Conservation (phyloP, 2,113 vertebrate species). For the Oncorhynchus masou region DNA sequence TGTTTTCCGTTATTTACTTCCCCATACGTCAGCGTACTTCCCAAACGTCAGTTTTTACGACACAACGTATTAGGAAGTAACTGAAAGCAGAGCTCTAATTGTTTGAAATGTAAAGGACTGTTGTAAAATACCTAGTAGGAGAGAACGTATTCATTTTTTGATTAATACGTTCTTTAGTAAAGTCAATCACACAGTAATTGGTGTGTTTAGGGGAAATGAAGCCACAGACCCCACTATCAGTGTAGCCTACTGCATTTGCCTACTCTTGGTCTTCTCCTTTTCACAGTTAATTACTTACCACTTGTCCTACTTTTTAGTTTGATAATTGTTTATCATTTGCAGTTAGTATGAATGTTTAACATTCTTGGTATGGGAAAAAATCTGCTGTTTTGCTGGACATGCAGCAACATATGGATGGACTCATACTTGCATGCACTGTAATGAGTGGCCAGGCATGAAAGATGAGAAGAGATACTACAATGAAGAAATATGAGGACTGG, state of each 20-base stretch:
- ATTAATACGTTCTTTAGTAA: too few relatives aligned
- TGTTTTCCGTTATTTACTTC: conserved; percentile 51
- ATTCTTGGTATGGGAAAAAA: too few relatives aligned
- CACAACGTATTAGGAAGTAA: conserved; percentile 24
- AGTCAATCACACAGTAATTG: too few relatives aligned
- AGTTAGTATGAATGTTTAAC: neutral
- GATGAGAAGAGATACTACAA: conserved; percentile 36
- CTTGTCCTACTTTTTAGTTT: neutral
- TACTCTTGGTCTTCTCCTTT: too few relatives aligned
- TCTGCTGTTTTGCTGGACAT: conserved; percentile 13
- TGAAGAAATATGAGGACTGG: conserved; percentile 62
- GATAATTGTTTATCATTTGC: neutral
- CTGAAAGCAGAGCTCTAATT: conserved; percentile 27
- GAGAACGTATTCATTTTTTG: too few relatives aligned
- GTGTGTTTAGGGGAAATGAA: too few relatives aligned
- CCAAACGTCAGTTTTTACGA: conserved; percentile 24
- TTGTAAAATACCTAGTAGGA: too few relatives aligned
- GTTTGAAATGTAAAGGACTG: too few relatives aligned
- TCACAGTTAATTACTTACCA: too few relatives aligned
- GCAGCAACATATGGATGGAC: conserved; percentile 16
- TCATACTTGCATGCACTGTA: conserved; percentile 3
- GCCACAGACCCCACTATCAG: neutral
- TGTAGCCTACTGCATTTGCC: neutral
- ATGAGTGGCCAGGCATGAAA: neutral
- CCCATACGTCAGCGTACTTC: neutral